phyloP scores from a whole-genome alignment of 2,113 vertebrate species.

The Vanacampus margaritifer region DNA sequence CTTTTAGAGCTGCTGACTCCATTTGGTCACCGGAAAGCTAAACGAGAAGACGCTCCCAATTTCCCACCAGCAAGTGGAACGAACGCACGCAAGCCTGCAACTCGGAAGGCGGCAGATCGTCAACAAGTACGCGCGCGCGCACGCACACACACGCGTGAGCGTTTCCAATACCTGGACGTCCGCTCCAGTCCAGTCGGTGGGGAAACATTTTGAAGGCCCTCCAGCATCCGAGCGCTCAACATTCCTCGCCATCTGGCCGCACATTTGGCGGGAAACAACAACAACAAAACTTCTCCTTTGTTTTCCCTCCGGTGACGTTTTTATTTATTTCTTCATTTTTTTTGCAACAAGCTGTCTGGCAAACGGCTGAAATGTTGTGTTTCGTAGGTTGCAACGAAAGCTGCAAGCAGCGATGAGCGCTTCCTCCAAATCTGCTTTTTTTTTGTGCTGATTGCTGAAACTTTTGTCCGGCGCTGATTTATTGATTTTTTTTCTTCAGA shows the following conservation, averaged over 20 bases:
- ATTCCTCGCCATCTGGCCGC: neutral
- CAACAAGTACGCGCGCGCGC: neutral
- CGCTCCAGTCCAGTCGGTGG: no score
- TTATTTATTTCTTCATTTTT: neutral
- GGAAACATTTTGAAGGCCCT: neutral
- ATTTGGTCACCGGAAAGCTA: neutral
- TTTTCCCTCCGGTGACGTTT: neutral
- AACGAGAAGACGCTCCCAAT: neutral
- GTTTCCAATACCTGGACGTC: neutral
- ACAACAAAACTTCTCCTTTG: neutral
- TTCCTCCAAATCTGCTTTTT: neutral
- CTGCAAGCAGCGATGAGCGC: neutral
- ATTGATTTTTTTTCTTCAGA: no score
- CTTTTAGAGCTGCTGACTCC: neutral
- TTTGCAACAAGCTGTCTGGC: neutral
- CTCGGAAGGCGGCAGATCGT: neutral
- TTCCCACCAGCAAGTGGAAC: conserved; percentile 16
- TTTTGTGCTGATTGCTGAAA: no score
- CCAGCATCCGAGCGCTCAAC: neutral
- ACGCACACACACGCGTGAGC: no score
- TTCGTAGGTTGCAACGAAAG: neutral
- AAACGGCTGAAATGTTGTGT: neutral
- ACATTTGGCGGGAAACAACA: neutral
- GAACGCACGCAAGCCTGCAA: conserved; percentile 44
- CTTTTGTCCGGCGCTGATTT: no score